A percentile compares a stretch with the other conserved stretches of the same genome.
phyloP scores from a whole-genome alignment of 2,113 vertebrate genomes.

The Nannospalax galili region DNA sequence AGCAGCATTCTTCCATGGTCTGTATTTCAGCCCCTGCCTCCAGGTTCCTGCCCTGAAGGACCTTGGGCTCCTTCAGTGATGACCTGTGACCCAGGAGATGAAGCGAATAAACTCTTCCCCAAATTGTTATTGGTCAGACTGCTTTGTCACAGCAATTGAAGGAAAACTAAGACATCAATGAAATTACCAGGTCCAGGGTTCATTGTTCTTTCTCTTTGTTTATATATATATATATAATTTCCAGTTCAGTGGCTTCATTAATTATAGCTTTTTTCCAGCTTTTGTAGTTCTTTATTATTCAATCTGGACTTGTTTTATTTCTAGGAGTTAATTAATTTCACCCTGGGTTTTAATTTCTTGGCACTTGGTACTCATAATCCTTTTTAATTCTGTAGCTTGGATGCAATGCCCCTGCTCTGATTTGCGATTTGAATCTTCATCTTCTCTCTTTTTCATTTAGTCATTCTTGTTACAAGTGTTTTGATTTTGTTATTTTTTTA shows the following conservation, averaged over 20 bases:
- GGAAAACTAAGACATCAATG: no score
- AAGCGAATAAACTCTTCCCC: no score
- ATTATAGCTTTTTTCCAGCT: not conserved
- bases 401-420: not conserved
- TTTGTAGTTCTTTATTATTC: not conserved
- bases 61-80: no score
- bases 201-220: not conserved
- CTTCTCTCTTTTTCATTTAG: not conserved
- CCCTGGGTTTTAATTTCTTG: not conserved
- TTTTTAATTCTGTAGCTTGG: not conserved
- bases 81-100: no score
- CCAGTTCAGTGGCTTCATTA: not conserved
- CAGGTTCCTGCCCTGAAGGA: no score
- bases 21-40: no score
- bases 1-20: no score
- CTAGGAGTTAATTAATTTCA: not conserved
- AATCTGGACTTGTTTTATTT: not conserved
- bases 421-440: not conserved
- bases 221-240: no score
- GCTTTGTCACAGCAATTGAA: no score
- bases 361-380: not conserved
- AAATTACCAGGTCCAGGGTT: not conserved
- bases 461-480: not conserved
- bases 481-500: not conserved
- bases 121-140: no score